phyloP scores from a whole-genome alignment of 2,113 vertebrate species.

The Protobothrops flavoviridis region DNA sequence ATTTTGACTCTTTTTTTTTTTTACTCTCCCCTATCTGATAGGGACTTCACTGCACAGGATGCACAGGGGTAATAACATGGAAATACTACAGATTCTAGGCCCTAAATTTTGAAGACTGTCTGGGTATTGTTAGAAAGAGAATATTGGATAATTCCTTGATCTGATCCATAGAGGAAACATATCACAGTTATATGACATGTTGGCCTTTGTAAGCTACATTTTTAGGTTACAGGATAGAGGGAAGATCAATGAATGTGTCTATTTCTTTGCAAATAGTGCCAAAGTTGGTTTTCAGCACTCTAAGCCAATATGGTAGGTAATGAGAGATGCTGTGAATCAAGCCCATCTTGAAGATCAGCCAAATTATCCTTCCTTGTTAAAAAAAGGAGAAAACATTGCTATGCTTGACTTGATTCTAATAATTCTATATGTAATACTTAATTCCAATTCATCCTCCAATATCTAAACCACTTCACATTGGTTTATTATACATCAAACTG shows the following conservation, averaged over 20 bases:
- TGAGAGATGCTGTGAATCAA: background rate
- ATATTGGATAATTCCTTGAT: background rate
- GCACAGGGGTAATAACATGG: background rate
- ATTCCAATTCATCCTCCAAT: background rate
- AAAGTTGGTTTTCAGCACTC: background rate
- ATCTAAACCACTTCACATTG: background rate
- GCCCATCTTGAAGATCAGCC: background rate
- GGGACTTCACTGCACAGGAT: background rate
- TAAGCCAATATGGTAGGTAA: background rate
- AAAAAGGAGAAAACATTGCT: background rate
- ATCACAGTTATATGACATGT: background rate
- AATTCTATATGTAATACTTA: background rate
- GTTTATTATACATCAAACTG: background rate
- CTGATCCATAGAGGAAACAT: background rate
- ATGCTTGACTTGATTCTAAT: background rate
- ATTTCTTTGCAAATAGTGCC: background rate
- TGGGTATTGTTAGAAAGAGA: background rate
- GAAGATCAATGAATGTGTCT: background rate
- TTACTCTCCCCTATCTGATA: background rate
- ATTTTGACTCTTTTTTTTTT: background rate
- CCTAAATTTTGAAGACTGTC: background rate
- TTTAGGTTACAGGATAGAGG: background rate
- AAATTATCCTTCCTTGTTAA: background rate
- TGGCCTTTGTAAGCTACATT: background rate
- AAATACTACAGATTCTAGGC: background rate